Evolutionary conservation across 2,113 vertebrate species (phyloP), one percentile per base, ranked within the genome.

Genomic region (Conger conger): DNA sequence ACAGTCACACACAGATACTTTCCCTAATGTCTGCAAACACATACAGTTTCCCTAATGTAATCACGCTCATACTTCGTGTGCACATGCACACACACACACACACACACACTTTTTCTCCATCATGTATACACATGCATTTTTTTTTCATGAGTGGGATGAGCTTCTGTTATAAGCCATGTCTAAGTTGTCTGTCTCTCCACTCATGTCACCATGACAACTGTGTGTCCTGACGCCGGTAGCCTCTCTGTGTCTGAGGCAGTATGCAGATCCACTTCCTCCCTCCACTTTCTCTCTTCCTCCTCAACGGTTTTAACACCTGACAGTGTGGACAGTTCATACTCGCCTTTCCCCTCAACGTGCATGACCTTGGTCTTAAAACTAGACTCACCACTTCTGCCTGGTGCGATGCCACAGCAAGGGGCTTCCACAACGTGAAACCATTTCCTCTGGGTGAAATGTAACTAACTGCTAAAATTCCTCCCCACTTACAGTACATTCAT

Each of bases 241-340:
- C 36, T 35, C 23, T 82, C 80, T 80, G 77, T 38, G 83, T 81
- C 86, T 84, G 33, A 77, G 40, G 30, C 18, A n/a, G 45, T 82
- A 81, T 87, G 86, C 77, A 83, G n/a, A 77, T 79, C 20, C 77
- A 81, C 50, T 60, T 89, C 80, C 79, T 45, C 63, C 30, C 40
- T 86, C 42, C n/a, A 35, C 81, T 80, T 33, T 27, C 63, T 11
- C 42, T 54, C 87, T 85, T 68, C 82, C 27, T 83, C 83, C 76
- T 40, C 18, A 82, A 82, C 88, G 85, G 63, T 30, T 89, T 82
- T 83, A 87, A 86, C 84, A 88, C 73, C 86, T 83, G 54, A 79
- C 37, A 63, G n/a, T 57, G 54, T 42, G n/a, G n/a, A 80, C 35
- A 81, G 16, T 81, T 42, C 30, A 83, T 57, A 27, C 57, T 35